Evolutionary conservation across 2,888 invertebrate species (phyloP), one percentile per base, ranked within the genome.

Genomic region (Rhingia rostrata): DNA sequence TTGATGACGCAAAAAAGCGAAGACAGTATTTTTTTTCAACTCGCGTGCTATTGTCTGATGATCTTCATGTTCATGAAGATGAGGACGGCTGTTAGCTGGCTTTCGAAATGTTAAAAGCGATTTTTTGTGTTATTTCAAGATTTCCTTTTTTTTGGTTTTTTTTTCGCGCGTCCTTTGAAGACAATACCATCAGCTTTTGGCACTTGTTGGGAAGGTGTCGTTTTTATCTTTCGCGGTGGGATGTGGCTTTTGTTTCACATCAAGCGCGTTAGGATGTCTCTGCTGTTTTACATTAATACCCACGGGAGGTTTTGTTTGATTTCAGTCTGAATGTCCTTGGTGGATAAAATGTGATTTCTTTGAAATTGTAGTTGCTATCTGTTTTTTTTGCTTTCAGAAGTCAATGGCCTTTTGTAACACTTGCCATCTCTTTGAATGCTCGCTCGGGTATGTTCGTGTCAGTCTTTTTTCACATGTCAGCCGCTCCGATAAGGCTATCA

Each of bases 21-120:
- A 30, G 51, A n/a, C 12, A 4, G 12, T 47, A 7, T 47, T 14
- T 9, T 22, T 45, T 14, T 14, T 35, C 12, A 6, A 33, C 30
- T n/a, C 7, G 35, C 43, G 4, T 14, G 22, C 22, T 32, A 30
- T 54, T 72, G 49, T 78, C 33, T 63, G 77, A 43, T 53, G 47
- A 39, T 64, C 39, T 66, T 64, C 56, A 37, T 66, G 45, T 9
- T 41, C 22, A 30, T 10, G 35, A 22, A 4, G 51, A 14, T 67
- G 56, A 54, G 45, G 70, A 64, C 54, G 60, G 54, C 69, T 33
- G 56, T 70, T 53, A 61, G 78, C 66, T 61, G 54, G 49, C 54
- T 77, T 70, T 61, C 60, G 51, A 49, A 72, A 47, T 66, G 82
- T 54, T 66, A 39, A 47, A 70, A 70, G 77, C 72, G 77, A 77